phyloP scores from a whole-genome alignment of 64 coral and sea anemone genomes.

The Exaiptasia diaphana region DNA sequence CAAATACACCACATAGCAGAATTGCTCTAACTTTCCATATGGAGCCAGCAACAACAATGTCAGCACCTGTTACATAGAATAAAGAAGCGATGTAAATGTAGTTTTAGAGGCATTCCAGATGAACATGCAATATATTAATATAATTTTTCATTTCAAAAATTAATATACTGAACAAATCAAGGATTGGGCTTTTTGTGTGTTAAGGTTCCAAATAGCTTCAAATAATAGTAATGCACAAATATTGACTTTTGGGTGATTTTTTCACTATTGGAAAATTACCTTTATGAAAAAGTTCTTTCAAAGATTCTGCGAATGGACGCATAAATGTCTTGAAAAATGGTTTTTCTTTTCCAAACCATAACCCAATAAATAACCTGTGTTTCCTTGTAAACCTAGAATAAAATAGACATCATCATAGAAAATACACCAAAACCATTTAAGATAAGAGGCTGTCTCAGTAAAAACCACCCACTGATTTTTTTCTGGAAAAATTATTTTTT shows the following conservation, averaged over 20 bases:
- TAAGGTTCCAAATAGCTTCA: too few species aligned
- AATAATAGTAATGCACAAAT: too few species aligned
- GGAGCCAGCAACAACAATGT: not conserved
- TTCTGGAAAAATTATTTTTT: too few species aligned
- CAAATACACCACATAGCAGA: slow-evolving; percentile 36
- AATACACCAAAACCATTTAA: too few species aligned
- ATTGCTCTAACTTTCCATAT: slow-evolving; percentile 6
- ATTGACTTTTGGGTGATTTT: too few species aligned
- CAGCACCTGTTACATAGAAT: slow-evolving; percentile 2
- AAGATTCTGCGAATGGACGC: slow-evolving; percentile 8
- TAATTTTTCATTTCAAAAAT: not conserved
- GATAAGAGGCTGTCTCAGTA: too few species aligned
- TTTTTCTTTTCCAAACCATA: slow-evolving; percentile 38
- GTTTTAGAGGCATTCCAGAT: not conserved
- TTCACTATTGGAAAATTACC: slow-evolving; percentile 1
- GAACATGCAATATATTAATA: not conserved
- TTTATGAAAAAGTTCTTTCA: not conserved
- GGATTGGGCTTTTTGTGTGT: too few species aligned
- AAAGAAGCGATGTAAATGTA: too few species aligned
- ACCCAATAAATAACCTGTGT: slow-evolving; percentile 15
- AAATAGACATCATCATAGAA: too few species aligned
- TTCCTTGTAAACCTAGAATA: slow-evolving; percentile 16
- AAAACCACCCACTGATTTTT: too few species aligned
- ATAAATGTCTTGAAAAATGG: slow-evolving; percentile 23
- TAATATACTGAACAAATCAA: too few species aligned